These are phyloP conservation scores for Trididemnum nubilum DNA, from an alignment of 23 tunicate genomes.

Conservation along the genomic window DNA sequence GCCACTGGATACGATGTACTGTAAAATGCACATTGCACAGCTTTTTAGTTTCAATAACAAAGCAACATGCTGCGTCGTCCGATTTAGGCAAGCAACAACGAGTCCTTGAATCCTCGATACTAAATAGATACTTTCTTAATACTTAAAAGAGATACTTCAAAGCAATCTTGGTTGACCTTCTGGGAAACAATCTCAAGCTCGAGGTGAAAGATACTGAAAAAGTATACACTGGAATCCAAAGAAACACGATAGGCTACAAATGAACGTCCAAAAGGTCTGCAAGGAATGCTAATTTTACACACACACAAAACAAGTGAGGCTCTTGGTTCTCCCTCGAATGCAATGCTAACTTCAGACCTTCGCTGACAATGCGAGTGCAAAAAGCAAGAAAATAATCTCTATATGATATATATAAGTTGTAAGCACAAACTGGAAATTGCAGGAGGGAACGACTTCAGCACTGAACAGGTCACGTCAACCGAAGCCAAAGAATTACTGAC, in stretches of 20 bases:
- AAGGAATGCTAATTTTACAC: not conserved
- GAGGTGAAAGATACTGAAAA: not conserved
- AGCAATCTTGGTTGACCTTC: not conserved
- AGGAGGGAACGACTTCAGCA: not conserved
- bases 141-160: not conserved
- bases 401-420: not conserved
- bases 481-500: not conserved
- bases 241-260: not conserved
- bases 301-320: not conserved
- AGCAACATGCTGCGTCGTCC: too few relatives aligned
- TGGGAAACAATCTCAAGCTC: not conserved
- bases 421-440: not conserved
- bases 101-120: too few relatives aligned
- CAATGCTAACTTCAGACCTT: not conserved
- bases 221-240: not conserved
- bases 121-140: too few relatives aligned
- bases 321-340: not conserved
- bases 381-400: not conserved
- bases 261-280: not conserved
- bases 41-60: too few relatives aligned
- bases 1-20: too few relatives aligned
- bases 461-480: not conserved
- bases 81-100: too few relatives aligned
- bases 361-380: not conserved
- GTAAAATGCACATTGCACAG: too few relatives aligned